Evolutionary conservation across 2,113 vertebrate species (phyloP).

Genomic region (Paraplagusia blochii): DNA sequence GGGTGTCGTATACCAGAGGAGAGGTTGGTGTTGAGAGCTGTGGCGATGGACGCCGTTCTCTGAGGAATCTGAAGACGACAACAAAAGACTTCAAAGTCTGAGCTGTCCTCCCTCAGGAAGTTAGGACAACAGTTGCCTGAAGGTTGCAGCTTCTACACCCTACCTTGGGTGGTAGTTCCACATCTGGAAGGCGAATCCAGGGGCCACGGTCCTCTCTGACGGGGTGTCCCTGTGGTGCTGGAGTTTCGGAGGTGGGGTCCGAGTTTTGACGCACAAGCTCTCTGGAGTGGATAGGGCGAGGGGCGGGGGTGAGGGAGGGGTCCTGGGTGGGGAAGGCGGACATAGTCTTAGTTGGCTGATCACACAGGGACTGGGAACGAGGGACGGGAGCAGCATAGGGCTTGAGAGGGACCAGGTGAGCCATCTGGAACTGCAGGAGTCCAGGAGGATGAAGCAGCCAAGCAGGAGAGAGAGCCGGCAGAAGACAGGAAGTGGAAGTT

Average conservation of each 20-base stretch:
- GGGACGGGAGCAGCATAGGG: slow-evolving; percentile 88
- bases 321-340: slow-evolving; percentile 87
- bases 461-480: slow-evolving; percentile 23
- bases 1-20: slow-evolving; percentile 81
- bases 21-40: slow-evolving; percentile 87
- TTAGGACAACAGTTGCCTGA: too few relatives aligned
- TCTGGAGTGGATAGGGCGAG: slow-evolving; percentile 77
- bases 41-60: slow-evolving; percentile 88
- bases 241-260: slow-evolving; percentile 88
- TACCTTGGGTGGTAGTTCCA: slow-evolving; percentile 87
- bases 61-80: slow-evolving; percentile 80
- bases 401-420: slow-evolving; percentile 89
- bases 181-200: slow-evolving; percentile 84
- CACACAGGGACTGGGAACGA: slow-evolving; percentile 91
- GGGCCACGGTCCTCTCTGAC: slow-evolving; percentile 77
- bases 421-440: slow-evolving; percentile 84
- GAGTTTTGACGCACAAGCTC: slow-evolving; percentile 88
- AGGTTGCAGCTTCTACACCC: slow-evolving; percentile 1
- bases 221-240: slow-evolving; percentile 74
- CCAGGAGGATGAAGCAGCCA: slow-evolving; percentile 32
- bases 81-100: background rate
- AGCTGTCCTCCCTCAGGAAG: too few relatives aligned
- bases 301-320: slow-evolving; percentile 75
- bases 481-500: slow-evolving; percentile 35
- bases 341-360: slow-evolving; percentile 89